Base-by-base conservation (phyloP, 1,140 invertebrate genomes). In the Eciton burchellii region DNA sequence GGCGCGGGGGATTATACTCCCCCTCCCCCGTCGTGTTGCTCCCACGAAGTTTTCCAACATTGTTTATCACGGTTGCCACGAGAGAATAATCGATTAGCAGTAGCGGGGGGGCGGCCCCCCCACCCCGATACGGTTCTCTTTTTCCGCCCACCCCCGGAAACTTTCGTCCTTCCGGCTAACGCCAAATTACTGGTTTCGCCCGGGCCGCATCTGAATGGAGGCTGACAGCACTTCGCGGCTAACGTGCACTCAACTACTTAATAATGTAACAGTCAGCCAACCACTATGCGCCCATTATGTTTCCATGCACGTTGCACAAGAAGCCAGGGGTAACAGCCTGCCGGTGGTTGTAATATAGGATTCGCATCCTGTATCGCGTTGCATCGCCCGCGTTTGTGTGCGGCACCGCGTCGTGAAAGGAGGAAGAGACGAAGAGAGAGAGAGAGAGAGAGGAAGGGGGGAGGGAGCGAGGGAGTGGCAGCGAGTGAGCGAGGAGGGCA, bases 191-290 rank as follows among this genome's bases (percentile, higher is more conserved):
- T 79, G 84, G 87, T 87, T 89, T 86, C 84, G 81, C 73, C 52
- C 49, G 54, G 65, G 54, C 57, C 73, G 57, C 87, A 54, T 84
- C 89, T 87, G 90, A 83, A 91, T 91, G 82, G 88, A 89, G 84
- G 88, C 87, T 85, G 89, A 91, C 90, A 90, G 90, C 88, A 91
- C 90, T 91, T 90, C 84, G 88, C 83, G 66, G 83, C 88, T 89
- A 91, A 91, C 90, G 90, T 86, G 90, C 88, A 90, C 90, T 91
- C 90, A 90, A 91, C 90, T 90, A 91, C 90, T 91, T 91, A 91
- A 91, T 91, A 91, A 91, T 90, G 90, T 89, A 91, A 89, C 89
- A 91, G 90, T 91, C 90, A 90, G 87, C 88, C 89, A 90, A 90
- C 90, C 90, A 90, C 90, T 89, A 90, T 90, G 86, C 89, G 76